Percentiles rank a stretch among this genome's conserved stretches.
These are phyloP conservation scores for Griposia aprilina DNA, from an alignment of 2,888 invertebrate genomes.

Conservation along the genomic window DNA sequence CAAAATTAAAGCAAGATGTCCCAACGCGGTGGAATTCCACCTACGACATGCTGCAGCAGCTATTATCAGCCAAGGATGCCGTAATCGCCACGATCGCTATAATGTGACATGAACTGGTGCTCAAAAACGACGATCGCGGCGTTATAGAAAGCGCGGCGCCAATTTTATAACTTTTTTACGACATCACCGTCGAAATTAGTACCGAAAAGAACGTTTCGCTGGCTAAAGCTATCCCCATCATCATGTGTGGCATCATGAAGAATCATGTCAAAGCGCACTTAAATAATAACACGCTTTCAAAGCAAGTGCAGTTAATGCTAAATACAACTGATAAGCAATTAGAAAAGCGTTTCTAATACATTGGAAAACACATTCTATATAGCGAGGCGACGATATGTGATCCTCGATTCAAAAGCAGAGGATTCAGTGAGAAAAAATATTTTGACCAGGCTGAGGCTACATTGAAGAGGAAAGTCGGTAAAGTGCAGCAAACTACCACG, in stretches of 20 bases:
- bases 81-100: not conserved
- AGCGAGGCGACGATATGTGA: conserved; percentile 12
- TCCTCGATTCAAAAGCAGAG: conserved; percentile 17
- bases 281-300: conserved; percentile 3
- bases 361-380: not conserved
- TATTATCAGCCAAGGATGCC: conserved; percentile 17
- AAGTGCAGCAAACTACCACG: not conserved
- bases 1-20: conserved; percentile 30
- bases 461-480: conserved; percentile 8
- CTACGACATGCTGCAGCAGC: conserved; percentile 9
- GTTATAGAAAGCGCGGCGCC: conserved; percentile 3
- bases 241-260: conserved; percentile 12
- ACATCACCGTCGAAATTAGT: conserved; percentile 11
- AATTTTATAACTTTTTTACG: conserved; percentile 8
- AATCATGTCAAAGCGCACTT: not conserved
- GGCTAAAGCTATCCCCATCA: conserved; percentile 11
- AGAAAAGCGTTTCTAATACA: conserved; percentile 5
- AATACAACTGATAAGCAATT: not conserved
- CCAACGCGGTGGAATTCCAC: conserved; percentile 27
- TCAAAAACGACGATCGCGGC: not conserved
- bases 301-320: not conserved
- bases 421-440: not conserved
- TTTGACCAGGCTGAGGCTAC: conserved; percentile 13
- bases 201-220: conserved; percentile 12
- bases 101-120: conserved; percentile 1